Conservation (phyloP, 1,140 invertebrate species). For the Onthophagus taurus region DNA sequence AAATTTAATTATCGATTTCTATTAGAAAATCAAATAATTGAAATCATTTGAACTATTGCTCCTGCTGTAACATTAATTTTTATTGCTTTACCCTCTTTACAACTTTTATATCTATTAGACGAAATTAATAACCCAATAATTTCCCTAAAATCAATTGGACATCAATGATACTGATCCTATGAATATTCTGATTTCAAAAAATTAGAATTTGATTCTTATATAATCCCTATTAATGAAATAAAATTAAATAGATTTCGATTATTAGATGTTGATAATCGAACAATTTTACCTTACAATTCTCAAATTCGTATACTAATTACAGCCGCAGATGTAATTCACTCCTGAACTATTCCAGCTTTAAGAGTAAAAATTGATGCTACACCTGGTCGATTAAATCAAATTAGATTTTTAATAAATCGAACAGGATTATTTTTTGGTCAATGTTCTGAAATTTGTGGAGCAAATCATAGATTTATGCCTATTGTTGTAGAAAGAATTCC, state of each 20-base stretch:
- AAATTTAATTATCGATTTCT: conserved; percentile 42
- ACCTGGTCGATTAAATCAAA: conserved; percentile 58
- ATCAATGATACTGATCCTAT: conserved; percentile 24
- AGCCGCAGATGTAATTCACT: conserved; percentile 1
- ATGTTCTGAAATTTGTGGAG: conserved; percentile 72
- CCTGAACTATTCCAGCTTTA: background rate
- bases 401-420: conserved; percentile 44
- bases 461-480: conserved; percentile 68
- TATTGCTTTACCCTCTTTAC: conserved; percentile 50
- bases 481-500: conserved; percentile 53
- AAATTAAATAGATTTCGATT: background rate
- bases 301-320: background rate
- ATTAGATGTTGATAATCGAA: background rate
- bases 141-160: conserved; percentile 41
- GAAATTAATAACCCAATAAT: conserved; percentile 44
- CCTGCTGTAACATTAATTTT: conserved; percentile 51
- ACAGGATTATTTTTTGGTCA: conserved; percentile 57
- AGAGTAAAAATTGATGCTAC: conserved; percentile 53
- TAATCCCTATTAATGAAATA: background rate
- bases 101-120: conserved; percentile 51
- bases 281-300: background rate
- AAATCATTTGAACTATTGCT: conserved; percentile 54
- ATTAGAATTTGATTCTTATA: conserved; percentile 8
- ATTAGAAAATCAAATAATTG: conserved; percentile 45
- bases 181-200: conserved; percentile 21